Conservation (phyloP, 1,140 invertebrate species). For the Eumaeus atala region DNA sequence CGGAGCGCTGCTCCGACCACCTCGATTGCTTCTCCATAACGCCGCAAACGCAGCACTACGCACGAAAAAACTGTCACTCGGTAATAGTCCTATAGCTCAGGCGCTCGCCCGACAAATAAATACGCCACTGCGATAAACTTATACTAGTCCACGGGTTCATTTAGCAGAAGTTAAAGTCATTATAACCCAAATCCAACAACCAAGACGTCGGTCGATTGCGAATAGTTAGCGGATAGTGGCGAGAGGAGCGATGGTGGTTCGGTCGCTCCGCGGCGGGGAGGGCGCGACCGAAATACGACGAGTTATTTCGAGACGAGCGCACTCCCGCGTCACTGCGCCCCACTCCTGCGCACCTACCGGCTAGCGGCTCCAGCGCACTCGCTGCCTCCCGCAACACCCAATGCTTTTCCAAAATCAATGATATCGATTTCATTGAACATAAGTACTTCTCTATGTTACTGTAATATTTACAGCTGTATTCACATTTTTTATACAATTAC, state of each 20-base stretch:
- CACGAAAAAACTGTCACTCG: slow-evolving; percentile 67
- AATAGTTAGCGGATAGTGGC: slow-evolving; percentile 85
- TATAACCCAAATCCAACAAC: slow-evolving; percentile 87
- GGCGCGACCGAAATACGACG: slow-evolving; percentile 61
- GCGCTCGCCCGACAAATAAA: slow-evolving; percentile 45
- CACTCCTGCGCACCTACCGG: not conserved
- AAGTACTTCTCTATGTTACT: not conserved
- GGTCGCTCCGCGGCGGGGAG: slow-evolving; percentile 38
- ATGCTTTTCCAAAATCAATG: slow-evolving; percentile 18
- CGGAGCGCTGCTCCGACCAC: slow-evolving; percentile 76
- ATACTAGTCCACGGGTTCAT: slow-evolving; percentile 78
- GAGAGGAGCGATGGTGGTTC: slow-evolving; percentile 38
- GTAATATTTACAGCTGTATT: not conserved
- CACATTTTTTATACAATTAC: not conserved
- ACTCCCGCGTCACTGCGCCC: slow-evolving; percentile 39
- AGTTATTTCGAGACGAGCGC: slow-evolving; percentile 56
- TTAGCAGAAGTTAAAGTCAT: slow-evolving; percentile 88
- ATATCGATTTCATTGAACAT: slow-evolving; percentile 12
- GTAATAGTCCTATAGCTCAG: slow-evolving; percentile 54
- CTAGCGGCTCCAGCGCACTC: not conserved
- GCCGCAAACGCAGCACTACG: slow-evolving; percentile 52
- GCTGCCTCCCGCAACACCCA: not conserved
- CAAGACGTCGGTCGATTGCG: slow-evolving; percentile 92
- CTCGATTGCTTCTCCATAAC: slow-evolving; percentile 61
- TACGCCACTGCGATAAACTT: slow-evolving; percentile 66